Conservation (phyloP, 2,888 invertebrate species). For the Polymixis lichenea region DNA sequence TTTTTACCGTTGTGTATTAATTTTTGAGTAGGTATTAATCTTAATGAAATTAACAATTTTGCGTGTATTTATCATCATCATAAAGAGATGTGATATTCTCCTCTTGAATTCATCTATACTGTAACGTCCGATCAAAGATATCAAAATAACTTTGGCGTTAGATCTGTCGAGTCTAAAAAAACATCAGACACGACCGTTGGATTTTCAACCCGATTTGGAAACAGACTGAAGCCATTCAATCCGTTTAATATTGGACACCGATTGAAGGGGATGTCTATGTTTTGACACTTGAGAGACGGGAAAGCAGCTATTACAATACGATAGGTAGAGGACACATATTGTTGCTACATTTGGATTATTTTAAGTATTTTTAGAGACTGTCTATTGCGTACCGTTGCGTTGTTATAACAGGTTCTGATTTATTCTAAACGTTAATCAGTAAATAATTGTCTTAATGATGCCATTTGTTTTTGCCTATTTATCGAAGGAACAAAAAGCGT, state of each 20-base stretch:
- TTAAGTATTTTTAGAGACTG: neutral
- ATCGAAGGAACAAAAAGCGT: neutral
- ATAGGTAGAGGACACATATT: neutral
- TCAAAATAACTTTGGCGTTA: neutral
- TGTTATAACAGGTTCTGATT: neutral
- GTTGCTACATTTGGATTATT: neutral
- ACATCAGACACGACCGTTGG: neutral
- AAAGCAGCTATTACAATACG: no score
- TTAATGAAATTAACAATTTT: neutral
- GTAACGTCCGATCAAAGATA: neutral
- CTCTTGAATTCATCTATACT: neutral
- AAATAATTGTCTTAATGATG: neutral
- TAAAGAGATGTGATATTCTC: neutral
- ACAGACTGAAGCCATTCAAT: conserved; percentile 2
- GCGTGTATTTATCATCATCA: neutral
- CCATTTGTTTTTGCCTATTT: neutral
- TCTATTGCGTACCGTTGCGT: neutral
- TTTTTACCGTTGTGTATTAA: neutral
- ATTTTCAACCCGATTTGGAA: neutral
- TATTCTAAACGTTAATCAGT: neutral
- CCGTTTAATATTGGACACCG: conserved; percentile 3
- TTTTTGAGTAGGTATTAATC: no score
- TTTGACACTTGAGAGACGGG: conserved; percentile 14
- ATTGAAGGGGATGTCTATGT: neutral
- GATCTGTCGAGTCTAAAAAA: neutral